These are phyloP conservation scores for Gorsachius goisagi DNA, from an alignment of 2,113 vertebrate species.

Conservation along the genomic window DNA sequence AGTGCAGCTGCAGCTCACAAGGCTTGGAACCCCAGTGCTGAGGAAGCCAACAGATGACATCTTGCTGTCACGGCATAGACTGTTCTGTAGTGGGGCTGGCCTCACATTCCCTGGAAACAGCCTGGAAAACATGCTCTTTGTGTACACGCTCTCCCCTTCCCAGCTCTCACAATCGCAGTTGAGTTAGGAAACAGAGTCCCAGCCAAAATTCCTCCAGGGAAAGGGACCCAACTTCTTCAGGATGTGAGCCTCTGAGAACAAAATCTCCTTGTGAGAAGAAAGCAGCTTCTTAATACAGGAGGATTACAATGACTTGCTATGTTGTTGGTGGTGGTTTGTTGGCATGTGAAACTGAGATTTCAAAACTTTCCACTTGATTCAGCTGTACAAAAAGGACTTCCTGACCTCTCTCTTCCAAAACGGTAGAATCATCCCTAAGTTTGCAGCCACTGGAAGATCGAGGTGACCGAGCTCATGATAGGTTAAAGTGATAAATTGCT, in stretches of 20 bases:
- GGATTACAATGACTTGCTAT: neutral
- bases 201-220: conserved; percentile 54
- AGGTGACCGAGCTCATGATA: neutral
- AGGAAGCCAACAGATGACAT: conserved; percentile 47
- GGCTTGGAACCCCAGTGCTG: conserved; percentile 21
- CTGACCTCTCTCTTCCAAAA: neutral
- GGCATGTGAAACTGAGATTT: conserved; percentile 29
- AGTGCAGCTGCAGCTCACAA: conserved; percentile 50
- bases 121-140: conserved; percentile 47
- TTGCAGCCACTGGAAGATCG: neutral
- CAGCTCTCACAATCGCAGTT: conserved; percentile 5
- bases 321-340: neutral
- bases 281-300: conserved; percentile 14
- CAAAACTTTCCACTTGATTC: conserved; percentile 37
- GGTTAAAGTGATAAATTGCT: neutral
- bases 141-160: neutral
- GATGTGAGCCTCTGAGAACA: conserved; percentile 43
- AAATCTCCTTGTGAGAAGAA: conserved; percentile 53
- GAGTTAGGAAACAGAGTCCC: conserved; percentile 35
- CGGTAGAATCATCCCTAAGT: neutral
- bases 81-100: conserved; percentile 17
- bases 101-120: conserved; percentile 62
- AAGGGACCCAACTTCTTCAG: conserved; percentile 26
- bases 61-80: conserved; percentile 12
- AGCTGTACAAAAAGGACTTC: neutral